Evolutionary conservation across 2,797 vertebrate species (phyloP).

Genomic region (Xyrichtys novacula): DNA sequence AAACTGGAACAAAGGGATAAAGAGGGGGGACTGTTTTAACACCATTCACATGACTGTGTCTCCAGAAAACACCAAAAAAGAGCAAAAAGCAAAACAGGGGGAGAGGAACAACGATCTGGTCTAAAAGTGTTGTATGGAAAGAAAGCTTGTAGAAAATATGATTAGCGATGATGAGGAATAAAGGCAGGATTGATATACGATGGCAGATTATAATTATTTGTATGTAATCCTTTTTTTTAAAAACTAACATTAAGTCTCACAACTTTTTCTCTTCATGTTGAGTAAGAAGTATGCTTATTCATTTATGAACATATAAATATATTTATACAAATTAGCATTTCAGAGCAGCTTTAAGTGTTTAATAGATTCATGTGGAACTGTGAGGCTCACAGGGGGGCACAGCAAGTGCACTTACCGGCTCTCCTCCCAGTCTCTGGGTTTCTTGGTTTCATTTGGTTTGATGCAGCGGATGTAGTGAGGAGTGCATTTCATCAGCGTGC

Average conservation of each 20-base stretch:
- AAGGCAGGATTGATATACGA: not conserved
- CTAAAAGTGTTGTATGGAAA: not conserved
- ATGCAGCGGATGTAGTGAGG: slow-evolving; percentile 99
- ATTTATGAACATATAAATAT: not conserved
- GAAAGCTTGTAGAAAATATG: not conserved
- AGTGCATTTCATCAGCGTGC: slow-evolving; percentile 98
- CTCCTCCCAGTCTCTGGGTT: slow-evolving; percentile 97
- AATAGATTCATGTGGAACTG: not conserved
- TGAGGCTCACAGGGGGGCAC: not conserved
- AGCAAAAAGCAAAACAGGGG: not conserved
- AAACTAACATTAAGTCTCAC: no score
- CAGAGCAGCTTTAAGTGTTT: not conserved
- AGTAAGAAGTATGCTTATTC: no score
- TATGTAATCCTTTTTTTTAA: no score
- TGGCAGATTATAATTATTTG: not conserved
- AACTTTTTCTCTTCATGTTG: no score
- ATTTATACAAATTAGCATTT: not conserved
- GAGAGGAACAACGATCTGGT: slow-evolving; percentile 6
- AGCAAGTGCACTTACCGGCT: slow-evolving; percentile 86
- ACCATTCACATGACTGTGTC: slow-evolving; percentile 13
- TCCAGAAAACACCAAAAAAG: slow-evolving; percentile 22
- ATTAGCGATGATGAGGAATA: not conserved
- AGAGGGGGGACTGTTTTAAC: slow-evolving; percentile 15
- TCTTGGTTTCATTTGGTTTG: slow-evolving; percentile 99
- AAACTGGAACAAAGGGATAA: slow-evolving; percentile 60